Conservation (phyloP, 2,113 vertebrate genomes). For the Fulica atra region DNA sequence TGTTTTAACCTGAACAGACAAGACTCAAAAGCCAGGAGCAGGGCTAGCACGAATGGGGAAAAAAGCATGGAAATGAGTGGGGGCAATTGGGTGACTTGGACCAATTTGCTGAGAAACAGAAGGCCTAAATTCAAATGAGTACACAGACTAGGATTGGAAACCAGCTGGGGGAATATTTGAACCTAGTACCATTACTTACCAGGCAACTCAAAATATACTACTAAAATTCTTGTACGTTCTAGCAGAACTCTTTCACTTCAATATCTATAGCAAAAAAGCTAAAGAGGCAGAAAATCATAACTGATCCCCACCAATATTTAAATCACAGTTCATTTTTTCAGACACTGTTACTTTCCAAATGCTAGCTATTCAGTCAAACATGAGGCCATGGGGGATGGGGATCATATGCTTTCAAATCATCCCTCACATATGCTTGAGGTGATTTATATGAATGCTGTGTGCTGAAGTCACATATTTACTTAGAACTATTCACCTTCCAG, state of each 20-base stretch:
- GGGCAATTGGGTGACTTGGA: not conserved
- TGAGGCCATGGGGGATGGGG: not conserved
- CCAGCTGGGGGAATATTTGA: not conserved
- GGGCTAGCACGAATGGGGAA: fast-evolving
- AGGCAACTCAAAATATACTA: not conserved
- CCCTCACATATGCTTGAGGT: not conserved
- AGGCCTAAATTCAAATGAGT: not conserved
- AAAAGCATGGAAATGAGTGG: not conserved
- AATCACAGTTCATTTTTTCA: not conserved
- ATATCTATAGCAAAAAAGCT: not conserved
- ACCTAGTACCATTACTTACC: not conserved
- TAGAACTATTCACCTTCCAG: not conserved
- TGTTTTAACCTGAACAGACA: not conserved
- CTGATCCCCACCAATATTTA: not conserved
- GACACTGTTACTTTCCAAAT: not conserved
- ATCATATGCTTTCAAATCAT: not conserved
- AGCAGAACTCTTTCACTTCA: not conserved
- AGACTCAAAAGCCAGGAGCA: not conserved
- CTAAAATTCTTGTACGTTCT: not conserved
- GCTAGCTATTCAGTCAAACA: not conserved
- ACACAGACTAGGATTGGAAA: not conserved
- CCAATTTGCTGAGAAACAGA: not conserved
- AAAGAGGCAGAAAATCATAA: not conserved
- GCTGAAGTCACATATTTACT: not conserved
- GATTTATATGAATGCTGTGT: not conserved